A percentile compares a stretch with the other conserved stretches of the same genome.
Evolutionary conservation across 2,113 vertebrate genomes (phyloP).

Genomic region (Perca flavescens): DNA sequence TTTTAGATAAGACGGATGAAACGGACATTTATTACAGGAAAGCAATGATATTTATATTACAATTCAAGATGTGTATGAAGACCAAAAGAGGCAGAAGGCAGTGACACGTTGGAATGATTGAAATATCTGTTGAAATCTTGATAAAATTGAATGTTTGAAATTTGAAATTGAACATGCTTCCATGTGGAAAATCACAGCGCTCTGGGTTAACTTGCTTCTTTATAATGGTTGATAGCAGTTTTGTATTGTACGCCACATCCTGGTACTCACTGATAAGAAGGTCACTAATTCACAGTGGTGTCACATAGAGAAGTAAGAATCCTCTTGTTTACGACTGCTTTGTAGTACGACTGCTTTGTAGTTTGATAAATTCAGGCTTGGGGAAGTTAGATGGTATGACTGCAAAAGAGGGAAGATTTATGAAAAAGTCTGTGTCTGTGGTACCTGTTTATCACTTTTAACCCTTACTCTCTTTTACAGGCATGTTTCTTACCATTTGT

Average conservation of each 20-base stretch:
- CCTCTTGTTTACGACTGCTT: conserved; percentile 46
- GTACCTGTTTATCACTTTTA: neutral
- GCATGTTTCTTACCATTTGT: neutral
- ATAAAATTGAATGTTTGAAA: neutral
- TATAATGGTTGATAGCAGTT: conserved; percentile 2
- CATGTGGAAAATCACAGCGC: neutral
- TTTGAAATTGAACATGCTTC: neutral
- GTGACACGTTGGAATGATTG: neutral
- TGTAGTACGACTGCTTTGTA: conserved; percentile 37
- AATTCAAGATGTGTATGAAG: neutral
- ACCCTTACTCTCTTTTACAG: neutral
- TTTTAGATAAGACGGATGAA: neutral
- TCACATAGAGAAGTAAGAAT: conserved; percentile 47
- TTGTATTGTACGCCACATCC: conserved; percentile 22
- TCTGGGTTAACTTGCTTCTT: neutral
- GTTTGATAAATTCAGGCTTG: conserved; percentile 44
- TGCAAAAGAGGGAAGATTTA: conserved; percentile 23
- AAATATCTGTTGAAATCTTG: conserved; percentile 24
- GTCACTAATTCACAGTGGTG: conserved; percentile 51
- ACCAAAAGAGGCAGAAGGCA: neutral
- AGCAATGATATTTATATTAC: neutral
- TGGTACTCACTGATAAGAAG: conserved; percentile 47
- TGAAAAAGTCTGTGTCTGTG: neutral
- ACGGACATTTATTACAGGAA: neutral
- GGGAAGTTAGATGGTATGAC: conserved; percentile 7